Conservation (phyloP, 2,113 vertebrate genomes). For the Leptosomus discolor region DNA sequence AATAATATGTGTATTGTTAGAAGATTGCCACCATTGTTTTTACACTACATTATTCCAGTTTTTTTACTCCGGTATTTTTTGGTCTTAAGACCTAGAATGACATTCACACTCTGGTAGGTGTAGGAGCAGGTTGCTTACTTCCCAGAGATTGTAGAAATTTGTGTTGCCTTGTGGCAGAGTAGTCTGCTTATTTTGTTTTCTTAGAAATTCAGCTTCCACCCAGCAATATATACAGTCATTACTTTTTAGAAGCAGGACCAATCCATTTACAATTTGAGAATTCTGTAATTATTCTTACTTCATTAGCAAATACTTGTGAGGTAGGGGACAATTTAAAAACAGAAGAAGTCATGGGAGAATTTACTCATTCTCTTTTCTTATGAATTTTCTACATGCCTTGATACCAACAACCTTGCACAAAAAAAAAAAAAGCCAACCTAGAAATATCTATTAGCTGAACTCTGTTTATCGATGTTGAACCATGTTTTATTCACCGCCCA, state of each 20-base stretch:
- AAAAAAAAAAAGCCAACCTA: not conserved
- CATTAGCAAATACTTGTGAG: not conserved
- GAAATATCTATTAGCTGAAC: not conserved
- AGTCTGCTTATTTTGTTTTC: not conserved
- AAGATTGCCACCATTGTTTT: not conserved
- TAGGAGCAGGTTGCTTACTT: not conserved
- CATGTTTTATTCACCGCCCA: not conserved
- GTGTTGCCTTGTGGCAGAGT: not conserved
- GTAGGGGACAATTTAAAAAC: not conserved
- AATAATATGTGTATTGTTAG: not conserved
- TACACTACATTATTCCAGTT: not conserved
- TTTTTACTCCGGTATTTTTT: not conserved
- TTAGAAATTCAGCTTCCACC: not conserved
- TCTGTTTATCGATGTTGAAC: not conserved
- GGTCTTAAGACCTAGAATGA: not conserved
- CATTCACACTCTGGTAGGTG: not conserved
- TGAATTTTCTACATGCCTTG: not conserved
- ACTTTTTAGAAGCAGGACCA: not conserved
- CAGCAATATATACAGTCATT: not conserved
- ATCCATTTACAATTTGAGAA: not conserved
- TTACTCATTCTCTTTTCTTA: not conserved
- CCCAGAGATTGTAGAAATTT: not conserved
- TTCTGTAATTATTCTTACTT: not conserved
- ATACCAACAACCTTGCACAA: not conserved
- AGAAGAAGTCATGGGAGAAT: not conserved